phyloP scores from a whole-genome alignment of 2,888 invertebrate species.

The Eucera pruinosa region DNA sequence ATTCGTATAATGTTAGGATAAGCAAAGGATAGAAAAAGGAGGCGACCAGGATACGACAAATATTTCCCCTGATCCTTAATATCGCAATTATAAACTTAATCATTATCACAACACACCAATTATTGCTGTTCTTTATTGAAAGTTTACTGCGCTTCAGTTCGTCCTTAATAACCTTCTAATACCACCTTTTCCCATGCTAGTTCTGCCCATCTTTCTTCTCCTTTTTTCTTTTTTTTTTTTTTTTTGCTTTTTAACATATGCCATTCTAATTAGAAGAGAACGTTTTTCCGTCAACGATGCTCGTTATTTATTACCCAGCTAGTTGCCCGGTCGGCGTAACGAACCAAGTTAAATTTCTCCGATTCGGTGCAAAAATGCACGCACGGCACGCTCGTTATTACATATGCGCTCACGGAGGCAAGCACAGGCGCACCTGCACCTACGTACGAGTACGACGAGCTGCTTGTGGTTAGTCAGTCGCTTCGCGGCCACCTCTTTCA shows the following conservation, averaged over 20 bases:
- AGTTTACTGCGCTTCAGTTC: neutral
- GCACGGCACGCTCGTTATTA: conserved; percentile 49
- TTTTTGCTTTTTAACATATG: too few species aligned
- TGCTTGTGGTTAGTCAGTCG: conserved; percentile 67
- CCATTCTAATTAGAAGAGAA: conserved; percentile 20
- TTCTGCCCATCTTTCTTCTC: neutral
- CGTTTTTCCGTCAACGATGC: conserved; percentile 4
- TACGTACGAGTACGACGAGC: conserved; percentile 46
- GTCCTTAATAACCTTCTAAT: neutral
- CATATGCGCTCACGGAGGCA: conserved; percentile 28
- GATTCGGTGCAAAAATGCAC: conserved; percentile 40
- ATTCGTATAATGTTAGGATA: neutral
- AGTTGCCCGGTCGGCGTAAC: neutral
- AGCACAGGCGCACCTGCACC: conserved; percentile 52
- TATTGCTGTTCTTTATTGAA: neutral
- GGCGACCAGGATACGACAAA: too few species aligned
- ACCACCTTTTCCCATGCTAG: neutral
- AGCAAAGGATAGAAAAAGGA: neutral
- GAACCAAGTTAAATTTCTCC: conserved; percentile 28
- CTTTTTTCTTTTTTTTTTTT: too few species aligned
- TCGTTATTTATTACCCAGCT: neutral
- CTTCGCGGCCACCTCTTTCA: conserved; percentile 71
- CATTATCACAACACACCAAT: neutral
- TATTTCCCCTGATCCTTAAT: neutral
- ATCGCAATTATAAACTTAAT: neutral